Evolutionary conservation across 1,140 invertebrate genomes (phyloP).

Genomic region (Lordiphosa stackelbergi): DNA sequence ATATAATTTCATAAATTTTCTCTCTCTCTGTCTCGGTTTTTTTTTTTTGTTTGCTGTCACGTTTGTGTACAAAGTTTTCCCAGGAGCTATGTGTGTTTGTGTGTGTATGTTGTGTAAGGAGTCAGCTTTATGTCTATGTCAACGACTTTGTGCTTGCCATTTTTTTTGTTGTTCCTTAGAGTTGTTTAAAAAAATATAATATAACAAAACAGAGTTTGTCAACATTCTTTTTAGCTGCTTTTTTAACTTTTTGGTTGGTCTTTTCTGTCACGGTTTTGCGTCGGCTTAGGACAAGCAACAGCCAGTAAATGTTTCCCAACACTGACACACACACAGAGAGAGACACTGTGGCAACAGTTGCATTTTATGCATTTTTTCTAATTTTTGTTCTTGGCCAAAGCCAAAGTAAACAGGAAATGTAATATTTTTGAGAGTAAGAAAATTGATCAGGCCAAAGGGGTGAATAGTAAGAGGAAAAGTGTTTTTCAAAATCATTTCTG

Average conservation of each 20-base stretch:
- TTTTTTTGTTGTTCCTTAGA: slow-evolving; percentile 11
- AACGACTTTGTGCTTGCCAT: slow-evolving; percentile 43
- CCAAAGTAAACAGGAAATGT: too few species aligned
- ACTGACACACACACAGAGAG: too few species aligned
- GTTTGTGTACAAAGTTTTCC: slow-evolving; percentile 36
- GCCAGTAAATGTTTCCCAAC: too few species aligned
- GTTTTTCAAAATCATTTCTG: too few species aligned
- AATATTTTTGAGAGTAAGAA: too few species aligned
- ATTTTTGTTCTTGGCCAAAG: too few species aligned
- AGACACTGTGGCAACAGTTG: too few species aligned
- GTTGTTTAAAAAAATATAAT: slow-evolving; percentile 40
- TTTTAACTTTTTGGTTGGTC: background rate
- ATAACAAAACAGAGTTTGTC: slow-evolving; percentile 25
- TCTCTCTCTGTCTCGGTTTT: background rate
- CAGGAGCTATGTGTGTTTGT: slow-evolving; percentile 11
- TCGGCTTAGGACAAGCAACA: too few species aligned
- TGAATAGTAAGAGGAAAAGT: too few species aligned
- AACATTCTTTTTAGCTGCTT: slow-evolving; percentile 1
- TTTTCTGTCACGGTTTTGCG: too few species aligned
- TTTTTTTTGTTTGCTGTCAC: slow-evolving; percentile 27
- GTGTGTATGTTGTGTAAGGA: slow-evolving; percentile 22
- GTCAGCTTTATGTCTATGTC: slow-evolving; percentile 43
- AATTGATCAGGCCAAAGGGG: too few species aligned
- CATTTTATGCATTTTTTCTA: too few species aligned
- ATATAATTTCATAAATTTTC: slow-evolving; percentile 6